A percentile compares a stretch with the other conserved stretches of the same genome.
phyloP scores from a whole-genome alignment of 2,888 invertebrate species.

The Epirrhoe alternata region DNA sequence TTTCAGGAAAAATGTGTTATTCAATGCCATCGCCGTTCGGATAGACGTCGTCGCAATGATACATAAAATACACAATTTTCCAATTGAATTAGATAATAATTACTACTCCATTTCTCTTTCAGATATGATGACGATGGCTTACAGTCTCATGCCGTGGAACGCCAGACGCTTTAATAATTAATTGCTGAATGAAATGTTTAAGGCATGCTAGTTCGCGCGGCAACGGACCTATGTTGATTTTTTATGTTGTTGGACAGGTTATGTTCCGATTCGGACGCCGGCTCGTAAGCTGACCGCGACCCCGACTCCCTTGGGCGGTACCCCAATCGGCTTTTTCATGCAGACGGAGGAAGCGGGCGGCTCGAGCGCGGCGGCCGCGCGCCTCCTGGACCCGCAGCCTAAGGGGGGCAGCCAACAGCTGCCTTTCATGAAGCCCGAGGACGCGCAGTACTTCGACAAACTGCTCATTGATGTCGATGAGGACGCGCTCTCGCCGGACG shows the following conservation, averaged over 20 bases:
- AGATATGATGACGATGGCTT: conserved; percentile 80
- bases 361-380: conserved; percentile 92
- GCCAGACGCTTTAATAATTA: conserved; percentile 58
- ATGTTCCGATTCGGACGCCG: conserved; percentile 98
- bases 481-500: conserved; percentile 96
- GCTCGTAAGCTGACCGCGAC: conserved; percentile 99
- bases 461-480: conserved; percentile 99
- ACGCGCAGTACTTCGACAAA: conserved; percentile 99
- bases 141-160: conserved; percentile 75
- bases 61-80: conserved; percentile 68
- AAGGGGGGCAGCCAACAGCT: conserved; percentile 93
- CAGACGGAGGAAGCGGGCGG: conserved; percentile 94
- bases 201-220: conserved; percentile 43
- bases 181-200: conserved; percentile 52
- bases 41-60: conserved; percentile 52
- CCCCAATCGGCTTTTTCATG: conserved; percentile 97
- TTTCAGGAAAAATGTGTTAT: conserved; percentile 83
- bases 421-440: conserved; percentile 99
- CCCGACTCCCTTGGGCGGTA: conserved; percentile 97
- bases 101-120: conserved; percentile 80
- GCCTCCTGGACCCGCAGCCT: conserved; percentile 97
- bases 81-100: conserved; percentile 61
- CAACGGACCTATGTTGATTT: conserved; percentile 53
- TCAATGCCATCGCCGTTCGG: conserved; percentile 63
- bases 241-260: conserved; percentile 85